These are phyloP conservation scores for Tetranychus piercei DNA, from an alignment of 2,888 invertebrate genomes.

Conservation along the genomic window DNA sequence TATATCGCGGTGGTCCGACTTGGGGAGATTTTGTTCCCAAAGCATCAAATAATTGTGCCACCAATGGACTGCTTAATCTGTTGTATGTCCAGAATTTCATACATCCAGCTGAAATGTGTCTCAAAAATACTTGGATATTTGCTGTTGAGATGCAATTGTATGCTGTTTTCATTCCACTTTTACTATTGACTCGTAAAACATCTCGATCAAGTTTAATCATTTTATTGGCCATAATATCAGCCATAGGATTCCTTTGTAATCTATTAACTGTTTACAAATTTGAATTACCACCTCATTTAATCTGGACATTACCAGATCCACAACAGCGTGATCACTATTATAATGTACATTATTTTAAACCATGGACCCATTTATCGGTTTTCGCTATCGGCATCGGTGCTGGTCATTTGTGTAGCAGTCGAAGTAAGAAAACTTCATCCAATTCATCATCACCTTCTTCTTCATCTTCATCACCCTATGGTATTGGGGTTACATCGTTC, in stretches of 20 bases:
- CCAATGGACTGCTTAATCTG: constrained; percentile 17
- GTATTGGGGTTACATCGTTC: neutral
- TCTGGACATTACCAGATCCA: constrained; percentile 22
- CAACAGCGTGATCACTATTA: constrained; percentile 21
- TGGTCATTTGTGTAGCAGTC: constrained; percentile 13
- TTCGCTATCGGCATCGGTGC: constrained; percentile 22
- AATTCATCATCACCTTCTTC: neutral
- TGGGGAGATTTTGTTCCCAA: constrained; percentile 21
- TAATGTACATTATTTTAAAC: constrained; percentile 19
- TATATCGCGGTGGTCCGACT: constrained; percentile 17
- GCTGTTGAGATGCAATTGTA: constrained; percentile 22
- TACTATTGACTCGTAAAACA: neutral
- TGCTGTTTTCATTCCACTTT: constrained; percentile 14
- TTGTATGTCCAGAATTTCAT: constrained; percentile 22
- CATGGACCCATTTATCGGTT: constrained; percentile 22
- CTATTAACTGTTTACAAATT: constrained; percentile 17
- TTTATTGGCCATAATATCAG: neutral
- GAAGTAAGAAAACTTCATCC: constrained; percentile 4
- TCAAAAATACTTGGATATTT: constrained; percentile 22
- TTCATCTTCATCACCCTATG: neutral
- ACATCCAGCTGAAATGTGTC: constrained; percentile 17
- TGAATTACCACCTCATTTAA: constrained; percentile 19
- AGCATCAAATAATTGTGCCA: constrained; percentile 15
- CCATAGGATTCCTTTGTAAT: constrained; percentile 18
- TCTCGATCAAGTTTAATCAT: neutral